Conservation (phyloP, 2,888 invertebrate genomes). For the Tridacna crocea region DNA sequence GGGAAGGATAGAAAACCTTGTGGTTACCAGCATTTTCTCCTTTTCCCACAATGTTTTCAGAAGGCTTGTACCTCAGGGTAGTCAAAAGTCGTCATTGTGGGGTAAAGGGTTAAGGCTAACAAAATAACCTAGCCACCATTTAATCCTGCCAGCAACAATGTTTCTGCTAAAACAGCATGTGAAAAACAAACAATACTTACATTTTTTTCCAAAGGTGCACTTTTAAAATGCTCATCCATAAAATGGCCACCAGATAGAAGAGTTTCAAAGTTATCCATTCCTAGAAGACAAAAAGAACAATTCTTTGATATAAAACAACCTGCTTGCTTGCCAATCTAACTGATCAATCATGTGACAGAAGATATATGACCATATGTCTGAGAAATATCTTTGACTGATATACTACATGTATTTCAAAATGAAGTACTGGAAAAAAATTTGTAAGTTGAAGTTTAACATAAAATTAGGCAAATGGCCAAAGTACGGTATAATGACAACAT, state of each 20-base stretch:
- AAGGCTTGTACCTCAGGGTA: too few relatives aligned
- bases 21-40: neutral
- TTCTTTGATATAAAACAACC: neutral
- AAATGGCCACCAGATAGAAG: conserved; percentile 95
- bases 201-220: conserved; percentile 94
- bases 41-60: neutral
- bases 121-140: too few relatives aligned
- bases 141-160: too few relatives aligned
- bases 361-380: too few relatives aligned
- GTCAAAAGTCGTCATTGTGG: neutral
- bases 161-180: too few relatives aligned
- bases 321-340: neutral
- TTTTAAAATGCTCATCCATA: conserved; percentile 96
- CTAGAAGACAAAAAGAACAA: conserved; percentile 67
- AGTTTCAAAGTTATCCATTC: conserved; percentile 96
- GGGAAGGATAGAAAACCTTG: neutral
- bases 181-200: conserved; percentile 86
- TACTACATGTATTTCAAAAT: too few relatives aligned
- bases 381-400: too few relatives aligned
- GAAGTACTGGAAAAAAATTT: too few relatives aligned
- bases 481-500: too few relatives aligned
- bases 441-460: too few relatives aligned
- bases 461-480: too few relatives aligned
- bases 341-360: too few relatives aligned
- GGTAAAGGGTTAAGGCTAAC: neutral